phyloP scores from a whole-genome alignment of 2,888 invertebrate species.

The Ernsta delagoae region DNA sequence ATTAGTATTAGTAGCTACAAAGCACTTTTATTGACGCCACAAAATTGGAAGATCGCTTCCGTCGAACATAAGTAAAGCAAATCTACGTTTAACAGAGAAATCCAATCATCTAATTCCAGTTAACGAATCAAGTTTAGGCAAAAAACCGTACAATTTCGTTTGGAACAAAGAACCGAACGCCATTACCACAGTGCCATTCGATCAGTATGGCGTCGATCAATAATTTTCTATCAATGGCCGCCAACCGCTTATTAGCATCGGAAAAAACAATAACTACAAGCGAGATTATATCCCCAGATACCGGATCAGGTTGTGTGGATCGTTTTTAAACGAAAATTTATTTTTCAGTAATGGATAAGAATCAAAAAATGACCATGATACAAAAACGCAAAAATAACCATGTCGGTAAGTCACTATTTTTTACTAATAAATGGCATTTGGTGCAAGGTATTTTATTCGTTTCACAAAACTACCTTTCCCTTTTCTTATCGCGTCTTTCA shows the following conservation, averaged over 20 bases:
- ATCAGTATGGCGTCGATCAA: slow-evolving; percentile 47
- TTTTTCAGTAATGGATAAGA: not conserved
- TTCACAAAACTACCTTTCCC: too few species aligned
- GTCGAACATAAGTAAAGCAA: not conserved
- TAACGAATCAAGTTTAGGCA: not conserved
- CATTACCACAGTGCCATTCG: slow-evolving; percentile 50
- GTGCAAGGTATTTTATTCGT: too few species aligned
- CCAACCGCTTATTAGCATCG: slow-evolving; percentile 74
- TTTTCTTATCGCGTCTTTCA: too few species aligned
- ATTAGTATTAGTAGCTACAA: too few species aligned
- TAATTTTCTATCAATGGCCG: slow-evolving; percentile 80
- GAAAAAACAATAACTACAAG: slow-evolving; percentile 78
- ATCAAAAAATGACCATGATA: too few species aligned
- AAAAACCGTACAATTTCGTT: not conserved
- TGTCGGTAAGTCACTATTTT: too few species aligned
- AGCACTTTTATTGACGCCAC: not conserved
- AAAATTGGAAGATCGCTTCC: not conserved
- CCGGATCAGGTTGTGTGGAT: slow-evolving; percentile 55
- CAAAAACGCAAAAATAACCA: too few species aligned
- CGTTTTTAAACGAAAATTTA: slow-evolving; percentile 28
- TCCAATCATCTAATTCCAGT: not conserved
- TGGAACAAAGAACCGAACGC: slow-evolving; percentile 40
- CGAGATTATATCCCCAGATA: slow-evolving; percentile 56
- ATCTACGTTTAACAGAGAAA: not conserved
- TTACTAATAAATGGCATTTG: too few species aligned